Conservation (phyloP, 2,888 invertebrate genomes). For the Gymnosoma rotundatum region DNA sequence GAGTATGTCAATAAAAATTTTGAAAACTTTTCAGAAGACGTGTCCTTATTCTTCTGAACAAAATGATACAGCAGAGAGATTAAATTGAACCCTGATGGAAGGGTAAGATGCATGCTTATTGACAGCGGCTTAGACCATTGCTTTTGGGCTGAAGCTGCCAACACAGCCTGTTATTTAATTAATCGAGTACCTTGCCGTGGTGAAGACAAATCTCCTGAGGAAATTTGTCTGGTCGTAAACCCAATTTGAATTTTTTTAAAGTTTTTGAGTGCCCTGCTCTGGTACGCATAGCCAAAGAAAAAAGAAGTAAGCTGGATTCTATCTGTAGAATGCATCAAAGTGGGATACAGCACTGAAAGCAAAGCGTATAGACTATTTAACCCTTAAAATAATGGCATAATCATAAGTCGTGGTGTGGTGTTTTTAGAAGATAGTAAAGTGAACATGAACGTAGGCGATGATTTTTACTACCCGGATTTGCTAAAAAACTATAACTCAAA, state of each 20-base stretch:
- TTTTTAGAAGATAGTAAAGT: not conserved
- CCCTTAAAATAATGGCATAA: too few relatives aligned
- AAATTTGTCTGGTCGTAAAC: constrained; percentile 1
- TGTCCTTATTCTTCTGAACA: too few relatives aligned
- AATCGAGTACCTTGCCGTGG: constrained; percentile 8
- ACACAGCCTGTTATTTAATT: constrained; percentile 61
- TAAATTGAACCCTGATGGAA: not conserved
- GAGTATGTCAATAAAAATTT: constrained; percentile 12
- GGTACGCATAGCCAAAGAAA: constrained; percentile 65
- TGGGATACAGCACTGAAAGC: constrained; percentile 62
- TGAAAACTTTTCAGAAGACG: not conserved
- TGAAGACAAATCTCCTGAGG: too few relatives aligned
- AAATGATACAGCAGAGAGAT: constrained; percentile 7
- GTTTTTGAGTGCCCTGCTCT: constrained; percentile 57
- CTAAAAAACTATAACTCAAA: not conserved
- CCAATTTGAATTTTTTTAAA: constrained; percentile 52
- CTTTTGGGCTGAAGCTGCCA: constrained; percentile 63
- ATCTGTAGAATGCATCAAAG: constrained; percentile 58
- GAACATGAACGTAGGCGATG: not conserved
- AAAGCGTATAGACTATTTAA: too few relatives aligned
- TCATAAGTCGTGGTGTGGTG: constrained; percentile 4
- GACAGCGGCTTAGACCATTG: not conserved
- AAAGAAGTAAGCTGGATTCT: constrained; percentile 36
- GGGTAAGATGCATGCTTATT: too few relatives aligned
- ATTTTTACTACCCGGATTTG: not conserved